These are phyloP conservation scores for Perca flavescens DNA, from an alignment of 2,113 vertebrate genomes.

Conservation along the genomic window DNA sequence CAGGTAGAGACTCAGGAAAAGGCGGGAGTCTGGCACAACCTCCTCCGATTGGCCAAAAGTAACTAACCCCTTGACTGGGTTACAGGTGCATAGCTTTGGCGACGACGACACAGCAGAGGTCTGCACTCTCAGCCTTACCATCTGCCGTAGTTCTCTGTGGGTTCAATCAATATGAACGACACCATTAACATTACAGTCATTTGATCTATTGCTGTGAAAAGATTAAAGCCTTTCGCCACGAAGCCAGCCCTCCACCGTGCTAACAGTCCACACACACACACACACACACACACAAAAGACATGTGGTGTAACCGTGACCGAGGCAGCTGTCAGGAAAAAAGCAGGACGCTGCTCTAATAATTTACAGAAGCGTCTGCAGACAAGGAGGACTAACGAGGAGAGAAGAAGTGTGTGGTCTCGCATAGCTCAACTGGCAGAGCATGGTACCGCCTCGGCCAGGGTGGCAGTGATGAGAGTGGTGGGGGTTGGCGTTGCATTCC, in stretches of 20 bases:
- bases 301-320: slow-evolving; percentile 6
- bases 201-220: too few species aligned
- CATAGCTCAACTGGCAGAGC: slow-evolving; percentile 49
- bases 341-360: slow-evolving; percentile 28
- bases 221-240: slow-evolving; percentile 1
- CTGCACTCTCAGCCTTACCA: too few species aligned
- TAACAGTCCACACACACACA: neutral
- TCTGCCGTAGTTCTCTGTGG: too few species aligned
- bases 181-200: too few species aligned
- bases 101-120: too few species aligned
- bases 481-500: slow-evolving; percentile 26
- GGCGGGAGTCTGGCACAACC: too few species aligned
- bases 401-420: slow-evolving; percentile 68
- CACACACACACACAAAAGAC: slow-evolving; percentile 3
- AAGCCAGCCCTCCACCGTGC: neutral
- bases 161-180: too few species aligned
- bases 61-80: too few species aligned
- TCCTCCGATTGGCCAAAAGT: too few species aligned
- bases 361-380: slow-evolving; percentile 45
- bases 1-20: too few species aligned
- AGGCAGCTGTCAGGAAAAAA: slow-evolving; percentile 42
- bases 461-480: neutral
- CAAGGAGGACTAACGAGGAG: slow-evolving; percentile 46
- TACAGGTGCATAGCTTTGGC: too few species aligned
- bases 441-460: slow-evolving; percentile 34